Evolutionary conservation across 2,113 vertebrate genomes (phyloP), one percentile per base, ranked within the genome.

Genomic region (Malurus melanocephalus): DNA sequence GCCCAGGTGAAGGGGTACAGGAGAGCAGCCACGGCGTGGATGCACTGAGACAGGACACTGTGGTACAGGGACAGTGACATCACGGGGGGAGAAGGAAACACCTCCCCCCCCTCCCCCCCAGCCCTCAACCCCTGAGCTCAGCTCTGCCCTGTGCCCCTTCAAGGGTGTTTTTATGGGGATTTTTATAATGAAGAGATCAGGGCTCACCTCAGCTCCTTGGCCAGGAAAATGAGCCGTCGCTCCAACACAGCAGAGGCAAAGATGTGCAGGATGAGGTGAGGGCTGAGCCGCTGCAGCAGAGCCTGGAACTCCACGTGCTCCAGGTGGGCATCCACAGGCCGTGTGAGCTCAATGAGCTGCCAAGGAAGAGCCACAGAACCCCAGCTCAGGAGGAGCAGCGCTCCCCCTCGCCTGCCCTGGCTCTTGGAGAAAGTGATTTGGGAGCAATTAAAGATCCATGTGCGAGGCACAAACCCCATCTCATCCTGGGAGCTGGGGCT

Each of bases 1-100:
- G 99, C 99, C 99, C 99, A 99, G 87, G 97, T 98, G 97, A 99
- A 99, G 48, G 99, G 99, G 93, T 99, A 98, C 18, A 99, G 98
- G n/a, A 99, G 98, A 28, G 99, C 99, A 0, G 98, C 97, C 4
- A 99, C 97, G 0, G 98, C 99, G 0, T 99, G 98, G 81, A 99
- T 98, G 65, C 98, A 98, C 91, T 99, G 98, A 7, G 99, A 99
- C 73, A 99, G 96, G 22, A 98, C 98, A 14, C 99, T 99, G 93
- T 4, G 28, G 78, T 53, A 66, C 35, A 77, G 33, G 72, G 53
- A 80, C 61, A 14, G 13, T 23, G 67, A 12, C 28, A 13, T 1
- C 11, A 30, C 1, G 2, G 15, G 40, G 52, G n/a, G 16, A 56
- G 4, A 42, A 26, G 35, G 52, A 26, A 26, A 43, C 52, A 32